phyloP scores from a whole-genome alignment of 2,888 invertebrate genomes.

The Parasteatoda lunata region DNA sequence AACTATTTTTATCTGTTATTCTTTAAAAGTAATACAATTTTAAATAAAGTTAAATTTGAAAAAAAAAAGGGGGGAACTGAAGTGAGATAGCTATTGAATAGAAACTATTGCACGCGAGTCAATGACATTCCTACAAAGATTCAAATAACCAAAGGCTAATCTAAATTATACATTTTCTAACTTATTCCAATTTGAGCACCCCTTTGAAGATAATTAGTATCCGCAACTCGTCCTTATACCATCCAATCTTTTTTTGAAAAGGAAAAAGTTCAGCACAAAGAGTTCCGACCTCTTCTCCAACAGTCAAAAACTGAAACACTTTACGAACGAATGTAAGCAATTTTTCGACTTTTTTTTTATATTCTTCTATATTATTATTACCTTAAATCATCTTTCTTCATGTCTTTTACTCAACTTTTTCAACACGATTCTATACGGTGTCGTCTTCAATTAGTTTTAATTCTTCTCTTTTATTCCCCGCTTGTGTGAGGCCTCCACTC shows the following conservation, averaged over 20 bases:
- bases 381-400: constrained; percentile 48
- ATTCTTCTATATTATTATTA: constrained; percentile 51
- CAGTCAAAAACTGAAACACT: constrained; percentile 16
- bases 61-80: too few relatives aligned
- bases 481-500: background rate
- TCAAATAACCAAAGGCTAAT: too few relatives aligned
- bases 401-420: constrained; percentile 50
- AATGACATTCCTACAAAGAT: too few relatives aligned
- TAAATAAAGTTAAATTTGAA: too few relatives aligned
- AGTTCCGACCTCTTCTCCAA: constrained; percentile 50
- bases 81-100: too few relatives aligned
- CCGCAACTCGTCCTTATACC: constrained; percentile 8
- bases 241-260: constrained; percentile 12
- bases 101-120: too few relatives aligned
- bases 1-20: too few relatives aligned
- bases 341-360: constrained; percentile 12
- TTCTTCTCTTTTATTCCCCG: constrained; percentile 23
- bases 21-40: too few relatives aligned
- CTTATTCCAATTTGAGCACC: constrained; percentile 36
- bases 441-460: constrained; percentile 26
- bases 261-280: constrained; percentile 34
- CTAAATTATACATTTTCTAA: too few relatives aligned
- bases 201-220: constrained; percentile 50
- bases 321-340: constrained; percentile 37
- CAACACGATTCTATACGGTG: background rate